Conservation (phyloP, 2,113 vertebrate genomes). For the Plestiodon gilberti region DNA sequence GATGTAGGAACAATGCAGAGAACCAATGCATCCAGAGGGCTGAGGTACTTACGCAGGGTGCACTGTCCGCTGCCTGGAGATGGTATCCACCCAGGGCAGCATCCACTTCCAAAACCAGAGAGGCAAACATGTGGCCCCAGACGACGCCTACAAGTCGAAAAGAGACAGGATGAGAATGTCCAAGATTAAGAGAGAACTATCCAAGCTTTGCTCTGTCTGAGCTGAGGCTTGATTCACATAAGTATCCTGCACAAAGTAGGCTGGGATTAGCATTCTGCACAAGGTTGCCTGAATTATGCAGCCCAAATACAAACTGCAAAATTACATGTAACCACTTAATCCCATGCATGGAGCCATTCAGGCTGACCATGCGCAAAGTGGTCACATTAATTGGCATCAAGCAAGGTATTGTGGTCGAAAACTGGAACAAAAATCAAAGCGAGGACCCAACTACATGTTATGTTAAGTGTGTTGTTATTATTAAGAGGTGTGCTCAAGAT, state of each 20-base stretch:
- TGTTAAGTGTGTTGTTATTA: too few species aligned
- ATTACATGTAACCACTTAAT: neutral
- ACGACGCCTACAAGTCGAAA: constrained; percentile 68
- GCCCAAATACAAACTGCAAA: neutral
- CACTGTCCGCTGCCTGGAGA: constrained; percentile 78
- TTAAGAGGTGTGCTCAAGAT: too few species aligned
- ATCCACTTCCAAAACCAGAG: constrained; percentile 75
- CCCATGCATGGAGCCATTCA: neutral
- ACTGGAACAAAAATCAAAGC: neutral
- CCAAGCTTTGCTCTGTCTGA: neutral
- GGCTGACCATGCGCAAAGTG: neutral
- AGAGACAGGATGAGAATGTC: neutral
- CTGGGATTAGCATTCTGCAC: neutral
- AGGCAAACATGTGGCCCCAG: constrained; percentile 81
- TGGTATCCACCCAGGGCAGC: constrained; percentile 81
- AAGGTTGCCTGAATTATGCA: neutral
- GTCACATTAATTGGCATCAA: neutral
- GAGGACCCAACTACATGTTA: too few species aligned
- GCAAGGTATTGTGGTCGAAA: neutral
- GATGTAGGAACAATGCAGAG: neutral
- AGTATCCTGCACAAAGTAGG: too few species aligned
- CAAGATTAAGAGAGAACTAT: neutral
- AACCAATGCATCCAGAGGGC: too few species aligned
- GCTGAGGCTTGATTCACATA: neutral
- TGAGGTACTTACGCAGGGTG: constrained; percentile 77